These are phyloP conservation scores for Bufo bufo DNA, from an alignment of 2,113 vertebrate species.

Conservation along the genomic window DNA sequence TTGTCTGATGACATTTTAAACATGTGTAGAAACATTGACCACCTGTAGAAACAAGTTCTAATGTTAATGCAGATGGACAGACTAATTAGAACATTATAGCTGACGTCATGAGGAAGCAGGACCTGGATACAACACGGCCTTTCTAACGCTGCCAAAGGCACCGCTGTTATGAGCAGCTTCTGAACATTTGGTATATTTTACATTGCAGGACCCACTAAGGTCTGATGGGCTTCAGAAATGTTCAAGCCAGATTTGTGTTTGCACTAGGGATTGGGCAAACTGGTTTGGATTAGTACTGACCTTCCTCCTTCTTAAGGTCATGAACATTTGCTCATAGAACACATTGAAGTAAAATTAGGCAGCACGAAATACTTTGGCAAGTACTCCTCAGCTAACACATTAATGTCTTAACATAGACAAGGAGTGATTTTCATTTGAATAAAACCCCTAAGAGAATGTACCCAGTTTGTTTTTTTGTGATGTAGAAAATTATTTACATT, in stretches of 20 bases:
- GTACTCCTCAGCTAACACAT: constrained; percentile 52
- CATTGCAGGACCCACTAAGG: constrained; percentile 38
- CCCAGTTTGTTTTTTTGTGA: constrained; percentile 28
- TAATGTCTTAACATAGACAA: constrained; percentile 58
- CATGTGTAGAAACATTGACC: constrained; percentile 58
- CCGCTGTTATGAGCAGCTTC: constrained; percentile 40
- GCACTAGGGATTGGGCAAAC: constrained; percentile 59
- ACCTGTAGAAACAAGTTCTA: constrained; percentile 58
- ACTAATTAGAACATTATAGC: constrained; percentile 58
- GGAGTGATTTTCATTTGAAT: constrained; percentile 57
- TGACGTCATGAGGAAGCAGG: constrained; percentile 55
- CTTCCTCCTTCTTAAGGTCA: constrained; percentile 55
- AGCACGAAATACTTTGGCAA: constrained; percentile 54
- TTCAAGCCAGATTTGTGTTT: constrained; percentile 52
- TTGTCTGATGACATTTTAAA: constrained; percentile 57
- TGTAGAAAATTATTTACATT: constrained; percentile 39
- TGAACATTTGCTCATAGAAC: constrained; percentile 58
- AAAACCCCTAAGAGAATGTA: constrained; percentile 50
- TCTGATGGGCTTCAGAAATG: constrained; percentile 47
- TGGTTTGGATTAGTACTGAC: constrained; percentile 58
- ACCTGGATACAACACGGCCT: constrained; percentile 46
- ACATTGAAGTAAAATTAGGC: constrained; percentile 55
- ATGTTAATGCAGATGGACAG: constrained; percentile 59
- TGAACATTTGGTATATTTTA: constrained; percentile 55
- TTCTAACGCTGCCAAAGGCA: constrained; percentile 53